These are phyloP conservation scores for Macropus fuliginosus DNA, from an alignment of 2,797 vertebrate species.

Conservation along the genomic window DNA sequence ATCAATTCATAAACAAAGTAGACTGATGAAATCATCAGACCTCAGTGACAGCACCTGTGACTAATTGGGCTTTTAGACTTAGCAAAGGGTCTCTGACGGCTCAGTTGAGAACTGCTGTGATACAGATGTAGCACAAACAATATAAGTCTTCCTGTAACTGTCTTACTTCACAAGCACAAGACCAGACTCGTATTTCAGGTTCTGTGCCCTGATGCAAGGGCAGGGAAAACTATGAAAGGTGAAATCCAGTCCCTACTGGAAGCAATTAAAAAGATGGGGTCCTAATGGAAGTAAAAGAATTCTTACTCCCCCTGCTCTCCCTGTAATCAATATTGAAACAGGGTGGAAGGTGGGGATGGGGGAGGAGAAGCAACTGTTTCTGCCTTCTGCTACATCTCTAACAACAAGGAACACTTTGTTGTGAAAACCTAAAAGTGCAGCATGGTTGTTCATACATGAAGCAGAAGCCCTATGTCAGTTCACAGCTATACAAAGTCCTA, in stretches of 20 bases:
- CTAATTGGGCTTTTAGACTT: slow-evolving; percentile 24
- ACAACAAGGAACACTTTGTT: not conserved
- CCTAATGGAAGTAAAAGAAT: slow-evolving; percentile 20
- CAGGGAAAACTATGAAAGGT: not conserved
- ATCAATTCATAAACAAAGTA: slow-evolving; percentile 45
- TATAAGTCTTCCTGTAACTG: not conserved
- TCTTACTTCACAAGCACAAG: slow-evolving; percentile 29
- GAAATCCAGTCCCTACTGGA: not conserved
- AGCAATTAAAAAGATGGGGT: not conserved
- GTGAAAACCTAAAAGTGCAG: not conserved
- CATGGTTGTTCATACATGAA: not conserved
- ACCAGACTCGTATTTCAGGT: slow-evolving; percentile 32
- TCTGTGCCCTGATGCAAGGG: not conserved
- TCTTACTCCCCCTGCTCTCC: slow-evolving; percentile 2
- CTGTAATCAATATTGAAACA: not conserved
- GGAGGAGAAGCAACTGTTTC: not conserved
- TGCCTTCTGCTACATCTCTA: not conserved
- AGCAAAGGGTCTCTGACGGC: not conserved
- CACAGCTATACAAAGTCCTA: not conserved
- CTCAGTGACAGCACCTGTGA: not conserved
- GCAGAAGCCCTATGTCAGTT: not conserved
- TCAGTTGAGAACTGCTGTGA: slow-evolving; percentile 30
- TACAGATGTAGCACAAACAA: slow-evolving; percentile 10
- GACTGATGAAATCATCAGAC: slow-evolving; percentile 15
- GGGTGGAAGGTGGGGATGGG: not conserved